These are phyloP conservation scores for Horisme vitalbata DNA, from an alignment of 2,888 invertebrate genomes.

Conservation along the genomic window DNA sequence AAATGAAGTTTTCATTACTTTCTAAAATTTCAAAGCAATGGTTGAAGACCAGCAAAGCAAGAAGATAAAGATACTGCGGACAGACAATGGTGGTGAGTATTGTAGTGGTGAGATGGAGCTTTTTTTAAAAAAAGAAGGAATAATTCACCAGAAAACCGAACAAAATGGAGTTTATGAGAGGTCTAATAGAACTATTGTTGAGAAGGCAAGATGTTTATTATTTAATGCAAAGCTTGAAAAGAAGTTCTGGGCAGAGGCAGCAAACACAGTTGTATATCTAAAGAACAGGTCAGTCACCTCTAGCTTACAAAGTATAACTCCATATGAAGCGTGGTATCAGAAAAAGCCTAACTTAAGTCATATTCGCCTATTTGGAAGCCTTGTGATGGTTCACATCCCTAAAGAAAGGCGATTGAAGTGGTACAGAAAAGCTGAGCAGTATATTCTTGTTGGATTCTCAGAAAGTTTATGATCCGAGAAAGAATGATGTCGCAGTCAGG, in stretches of 20 bases:
- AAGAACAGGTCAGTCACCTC: conserved; percentile 8
- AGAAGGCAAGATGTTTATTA: conserved; percentile 15
- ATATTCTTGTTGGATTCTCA: neutral
- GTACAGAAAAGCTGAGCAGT: neutral
- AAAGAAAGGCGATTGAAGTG: conserved; percentile 5
- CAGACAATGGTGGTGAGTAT: neutral
- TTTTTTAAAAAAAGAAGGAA: neutral
- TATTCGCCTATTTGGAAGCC: conserved; percentile 4
- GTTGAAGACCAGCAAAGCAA: neutral
- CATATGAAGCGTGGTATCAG: neutral
- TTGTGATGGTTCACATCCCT: conserved; percentile 1
- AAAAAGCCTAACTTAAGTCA: conserved; percentile 7
- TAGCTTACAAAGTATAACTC: conserved; percentile 1
- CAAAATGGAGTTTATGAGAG: neutral
- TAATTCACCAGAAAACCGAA: neutral
- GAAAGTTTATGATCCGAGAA: too few species aligned
- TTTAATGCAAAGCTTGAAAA: conserved; percentile 11
- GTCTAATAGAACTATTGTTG: neutral
- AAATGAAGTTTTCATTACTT: neutral
- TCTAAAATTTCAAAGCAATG: neutral
- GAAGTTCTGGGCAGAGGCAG: conserved; percentile 22
- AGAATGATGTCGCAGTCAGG: too few species aligned
- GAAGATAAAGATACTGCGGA: too few species aligned
- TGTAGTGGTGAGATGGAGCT: neutral
- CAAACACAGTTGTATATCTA: conserved; percentile 20